A percentile compares a stretch with the other conserved stretches of the same genome.
These are phyloP conservation scores for Vollenhovia emeryi DNA, from an alignment of 1,140 invertebrate genomes.

Conservation along the genomic window DNA sequence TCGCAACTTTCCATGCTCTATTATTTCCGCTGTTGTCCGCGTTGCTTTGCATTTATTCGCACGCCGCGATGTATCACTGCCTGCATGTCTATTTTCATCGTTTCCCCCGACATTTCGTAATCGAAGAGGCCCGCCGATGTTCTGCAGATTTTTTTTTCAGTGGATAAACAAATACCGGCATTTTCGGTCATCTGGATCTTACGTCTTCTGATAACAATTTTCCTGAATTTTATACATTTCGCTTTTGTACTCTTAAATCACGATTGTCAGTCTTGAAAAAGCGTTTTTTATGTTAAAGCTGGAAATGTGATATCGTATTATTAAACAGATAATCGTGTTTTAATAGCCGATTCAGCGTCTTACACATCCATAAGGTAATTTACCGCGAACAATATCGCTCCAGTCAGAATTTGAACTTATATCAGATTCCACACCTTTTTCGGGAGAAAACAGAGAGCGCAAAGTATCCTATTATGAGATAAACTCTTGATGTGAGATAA, in stretches of 20 bases:
- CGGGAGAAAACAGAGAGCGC: neutral
- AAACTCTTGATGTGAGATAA: too few species aligned
- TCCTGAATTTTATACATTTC: neutral
- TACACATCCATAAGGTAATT: neutral
- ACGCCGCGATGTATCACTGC: neutral
- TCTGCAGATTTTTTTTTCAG: neutral
- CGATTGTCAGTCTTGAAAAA: neutral
- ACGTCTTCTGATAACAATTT: neutral
- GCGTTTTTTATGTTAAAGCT: neutral
- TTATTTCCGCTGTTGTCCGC: conserved; percentile 4
- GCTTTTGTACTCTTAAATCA: neutral
- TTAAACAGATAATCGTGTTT: neutral
- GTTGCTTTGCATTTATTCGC: neutral
- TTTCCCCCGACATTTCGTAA: neutral
- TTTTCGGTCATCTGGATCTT: neutral
- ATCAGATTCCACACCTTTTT: neutral
- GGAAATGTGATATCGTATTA: neutral
- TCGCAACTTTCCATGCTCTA: conserved; percentile 8
- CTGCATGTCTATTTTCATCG: neutral
- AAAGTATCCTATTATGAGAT: too few species aligned
- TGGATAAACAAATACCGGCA: neutral
- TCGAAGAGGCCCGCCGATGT: neutral
- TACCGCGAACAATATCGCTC: neutral
- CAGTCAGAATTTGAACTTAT: too few species aligned
- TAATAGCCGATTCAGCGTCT: neutral